Percentiles rank a stretch among this genome's conserved stretches.
Evolutionary conservation across 2,797 vertebrate species (phyloP).

Genomic region (Coluber constrictor): DNA sequence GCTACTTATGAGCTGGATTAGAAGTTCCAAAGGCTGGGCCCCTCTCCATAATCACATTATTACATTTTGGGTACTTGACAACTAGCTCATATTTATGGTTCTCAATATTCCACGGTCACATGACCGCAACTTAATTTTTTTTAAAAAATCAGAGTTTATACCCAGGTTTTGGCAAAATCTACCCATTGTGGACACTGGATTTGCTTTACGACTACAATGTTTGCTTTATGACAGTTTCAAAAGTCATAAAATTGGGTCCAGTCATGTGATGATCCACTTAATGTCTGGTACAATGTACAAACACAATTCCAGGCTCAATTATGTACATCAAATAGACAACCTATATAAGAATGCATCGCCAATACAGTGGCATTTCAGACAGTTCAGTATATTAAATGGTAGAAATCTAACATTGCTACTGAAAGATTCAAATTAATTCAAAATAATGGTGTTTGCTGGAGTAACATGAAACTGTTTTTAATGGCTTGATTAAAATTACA

Average conservation of each 20-base stretch:
- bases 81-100: too few species aligned
- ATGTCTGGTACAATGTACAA: not conserved
- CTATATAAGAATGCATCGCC: not conserved
- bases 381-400: not conserved
- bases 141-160: not conserved
- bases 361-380: not conserved
- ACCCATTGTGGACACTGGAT: not conserved
- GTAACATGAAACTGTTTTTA: not conserved
- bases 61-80: too few species aligned
- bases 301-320: not conserved
- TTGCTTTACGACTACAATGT: not conserved
- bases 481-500: not conserved
- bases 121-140: too few species aligned
- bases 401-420: not conserved
- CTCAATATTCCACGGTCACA: too few species aligned
- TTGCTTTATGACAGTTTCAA: not conserved
- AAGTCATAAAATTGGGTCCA: not conserved
- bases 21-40: too few species aligned
- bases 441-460: not conserved
- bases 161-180: not conserved
- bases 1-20: too few species aligned
- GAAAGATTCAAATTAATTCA: not conserved
- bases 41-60: too few species aligned
- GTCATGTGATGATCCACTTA: not conserved
- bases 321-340: not conserved